Evolutionary conservation across 2,888 invertebrate genomes (phyloP), one percentile per base, ranked within the genome.

Genomic region (Eurytoma adleriae): DNA sequence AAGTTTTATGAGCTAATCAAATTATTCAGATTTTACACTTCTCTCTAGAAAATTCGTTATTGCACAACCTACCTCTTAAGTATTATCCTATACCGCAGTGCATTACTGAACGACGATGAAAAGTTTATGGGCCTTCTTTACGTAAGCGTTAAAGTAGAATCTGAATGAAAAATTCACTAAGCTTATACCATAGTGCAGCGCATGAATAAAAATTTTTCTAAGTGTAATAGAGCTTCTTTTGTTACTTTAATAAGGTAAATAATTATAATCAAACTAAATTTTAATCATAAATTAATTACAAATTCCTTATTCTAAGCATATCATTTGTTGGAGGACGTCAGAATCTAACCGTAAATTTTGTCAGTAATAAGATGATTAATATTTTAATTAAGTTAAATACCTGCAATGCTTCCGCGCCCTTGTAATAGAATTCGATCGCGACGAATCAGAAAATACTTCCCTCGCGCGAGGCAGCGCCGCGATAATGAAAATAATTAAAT

Each of bases 171-270:
- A 57, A 68, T 62, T 52, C 30, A 20, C 16, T 40, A 57, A 16
- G 52, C 7, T 4, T 62, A n/a, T n/a, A n/a, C 82, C 40, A 48
- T 57, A 40, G 78, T 79, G 73, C 80, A 83, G 84, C 80, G 80
- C 80, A 84, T 83, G 84, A 85, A 83, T 83, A 76, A 81, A 73
- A 80, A 82, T 86, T 85, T 84, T 83, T 84, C 82, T 82, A 40
- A 10, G 10, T 40, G 40, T 10, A 40, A 40, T 40, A 10, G 7
- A 40, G 10, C 5, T 1, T 40, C 10, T 40, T 10, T 40, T 40
- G 1, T 2, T 24, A 1, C 24, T 24, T 24, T 24, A 24, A 24
- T 24, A 24, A 24, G 1, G 24, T 24, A 24, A 24, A 24, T 24
- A 24, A 24, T 24, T 24, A 24, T 24, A 24, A 24, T 24, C 2